phyloP scores from a whole-genome alignment of 2,113 vertebrate genomes.

The Pituophis catenifer region DNA sequence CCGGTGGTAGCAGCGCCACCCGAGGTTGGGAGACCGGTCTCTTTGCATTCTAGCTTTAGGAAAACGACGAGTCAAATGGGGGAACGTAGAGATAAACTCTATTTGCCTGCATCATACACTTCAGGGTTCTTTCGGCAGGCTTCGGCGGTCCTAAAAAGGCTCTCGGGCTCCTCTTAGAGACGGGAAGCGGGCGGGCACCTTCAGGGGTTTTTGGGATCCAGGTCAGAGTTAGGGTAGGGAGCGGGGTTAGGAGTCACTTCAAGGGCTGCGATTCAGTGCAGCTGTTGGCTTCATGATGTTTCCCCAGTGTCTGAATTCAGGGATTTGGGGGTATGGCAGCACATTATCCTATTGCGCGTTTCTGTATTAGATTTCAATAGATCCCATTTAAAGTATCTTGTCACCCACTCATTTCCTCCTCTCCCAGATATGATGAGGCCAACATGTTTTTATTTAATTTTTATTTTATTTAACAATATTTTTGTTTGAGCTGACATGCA shows the following conservation, averaged over 20 bases:
- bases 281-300: neutral
- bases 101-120: neutral
- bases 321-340: neutral
- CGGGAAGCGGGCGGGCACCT: neutral
- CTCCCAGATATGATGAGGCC: neutral
- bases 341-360: too few species aligned
- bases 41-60: neutral
- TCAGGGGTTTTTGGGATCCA: neutral
- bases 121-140: neutral
- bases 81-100: neutral
- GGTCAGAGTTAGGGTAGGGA: neutral
- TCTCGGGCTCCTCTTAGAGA: neutral
- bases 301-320: neutral
- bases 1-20: neutral
- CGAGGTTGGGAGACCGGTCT: neutral
- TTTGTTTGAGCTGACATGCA: neutral
- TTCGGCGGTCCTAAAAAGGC: neutral
- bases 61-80: neutral
- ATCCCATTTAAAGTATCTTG: neutral
- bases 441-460: neutral
- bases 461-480: neutral
- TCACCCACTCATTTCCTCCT: neutral
- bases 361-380: neutral
- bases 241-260: neutral
- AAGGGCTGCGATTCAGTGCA: neutral